phyloP scores from a whole-genome alignment of 1,140 invertebrate species.

The Oscheius sp. region DNA sequence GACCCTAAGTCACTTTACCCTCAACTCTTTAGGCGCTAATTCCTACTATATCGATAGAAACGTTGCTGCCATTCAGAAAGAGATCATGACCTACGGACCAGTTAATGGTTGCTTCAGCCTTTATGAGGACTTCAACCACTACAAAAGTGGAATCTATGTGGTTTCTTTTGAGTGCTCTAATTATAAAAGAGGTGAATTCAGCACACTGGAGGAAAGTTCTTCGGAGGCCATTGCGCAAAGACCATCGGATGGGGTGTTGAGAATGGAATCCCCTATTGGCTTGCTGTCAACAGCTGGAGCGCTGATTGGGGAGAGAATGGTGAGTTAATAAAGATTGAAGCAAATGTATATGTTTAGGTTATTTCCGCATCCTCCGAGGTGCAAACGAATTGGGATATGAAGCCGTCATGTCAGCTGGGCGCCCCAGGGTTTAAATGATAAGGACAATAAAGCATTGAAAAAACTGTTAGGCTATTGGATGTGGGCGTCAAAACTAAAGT shows the following conservation, averaged over 20 bases:
- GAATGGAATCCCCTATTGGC: constrained; percentile 12
- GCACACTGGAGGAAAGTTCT: not conserved
- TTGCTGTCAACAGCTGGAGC: constrained; percentile 8
- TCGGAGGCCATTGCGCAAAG: constrained; percentile 8
- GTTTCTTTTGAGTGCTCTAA: too few relatives aligned
- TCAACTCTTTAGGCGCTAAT: not conserved
- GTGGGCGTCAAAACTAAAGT: not conserved
- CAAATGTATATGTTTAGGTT: constrained; percentile 1
- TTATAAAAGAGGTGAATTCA: not conserved
- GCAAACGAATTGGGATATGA: not conserved
- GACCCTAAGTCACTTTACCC: not conserved
- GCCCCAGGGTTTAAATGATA: not conserved
- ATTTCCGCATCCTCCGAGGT: not conserved
- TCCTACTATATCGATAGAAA: not conserved
- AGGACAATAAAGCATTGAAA: not conserved
- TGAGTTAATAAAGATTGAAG: not conserved
- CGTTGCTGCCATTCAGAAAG: not conserved
- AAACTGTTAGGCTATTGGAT: not conserved
- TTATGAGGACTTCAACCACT: not conserved
- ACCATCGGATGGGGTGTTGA: constrained; percentile 7
- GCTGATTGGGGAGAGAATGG: constrained; percentile 6
- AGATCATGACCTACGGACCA: constrained; percentile 3
- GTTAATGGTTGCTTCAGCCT: not conserved
- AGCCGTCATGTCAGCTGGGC: not conserved
- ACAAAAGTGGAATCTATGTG: constrained; percentile 1